Conservation (phyloP, 2,888 invertebrate genomes). For the Tetanocera ferruginea region DNA sequence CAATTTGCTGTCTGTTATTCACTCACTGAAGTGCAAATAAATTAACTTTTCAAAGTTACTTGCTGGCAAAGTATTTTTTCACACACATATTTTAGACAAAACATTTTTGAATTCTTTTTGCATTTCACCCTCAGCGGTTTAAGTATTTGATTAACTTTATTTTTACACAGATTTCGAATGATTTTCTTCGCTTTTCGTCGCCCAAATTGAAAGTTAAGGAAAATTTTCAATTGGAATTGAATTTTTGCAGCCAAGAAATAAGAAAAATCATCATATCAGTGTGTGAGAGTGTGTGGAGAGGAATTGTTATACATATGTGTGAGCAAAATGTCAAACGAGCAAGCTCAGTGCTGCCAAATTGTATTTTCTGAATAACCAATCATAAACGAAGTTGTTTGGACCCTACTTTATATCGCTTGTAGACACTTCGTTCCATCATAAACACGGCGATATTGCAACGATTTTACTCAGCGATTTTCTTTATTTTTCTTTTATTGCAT, state of each 20-base stretch:
- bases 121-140: background rate
- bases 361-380: background rate
- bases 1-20: background rate
- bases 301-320: constrained; percentile 13
- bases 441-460: too few relatives aligned
- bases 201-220: background rate
- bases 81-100: background rate
- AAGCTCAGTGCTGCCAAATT: constrained; percentile 1
- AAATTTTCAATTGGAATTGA: constrained; percentile 26
- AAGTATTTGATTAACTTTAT: constrained; percentile 6
- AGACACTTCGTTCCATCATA: too few relatives aligned
- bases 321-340: constrained; percentile 10
- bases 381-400: background rate
- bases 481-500: too few relatives aligned
- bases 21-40: constrained; percentile 2
- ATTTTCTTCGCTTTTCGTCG: background rate
- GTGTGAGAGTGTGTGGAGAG: background rate
- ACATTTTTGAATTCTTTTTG: constrained; percentile 2
- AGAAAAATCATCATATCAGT: constrained; percentile 4
- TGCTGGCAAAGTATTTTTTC: background rate
- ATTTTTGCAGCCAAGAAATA: background rate
- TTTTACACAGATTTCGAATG: background rate
- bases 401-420: too few relatives aligned
- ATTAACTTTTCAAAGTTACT: background rate
- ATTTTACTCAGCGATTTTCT: too few relatives aligned